Base-by-base conservation (phyloP, 2,113 vertebrate genomes). In the Pterocles gutturalis region DNA sequence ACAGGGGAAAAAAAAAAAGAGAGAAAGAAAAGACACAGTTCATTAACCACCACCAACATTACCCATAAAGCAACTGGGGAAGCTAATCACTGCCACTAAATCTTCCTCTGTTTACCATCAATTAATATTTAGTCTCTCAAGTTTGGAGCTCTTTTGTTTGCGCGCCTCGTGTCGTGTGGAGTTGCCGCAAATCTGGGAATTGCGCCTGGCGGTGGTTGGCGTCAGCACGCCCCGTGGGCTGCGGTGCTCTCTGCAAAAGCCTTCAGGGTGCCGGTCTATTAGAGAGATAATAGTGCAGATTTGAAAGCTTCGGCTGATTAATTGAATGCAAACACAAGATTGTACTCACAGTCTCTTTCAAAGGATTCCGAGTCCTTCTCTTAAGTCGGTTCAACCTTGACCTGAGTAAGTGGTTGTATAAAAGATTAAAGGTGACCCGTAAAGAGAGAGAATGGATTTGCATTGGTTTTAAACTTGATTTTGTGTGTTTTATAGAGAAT, bases 241-340 rank as follows among this genome's bases (percentile, higher is more conserved):
- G 0, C 1, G n/a, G 25, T 54, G 83, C 65, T 87, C 4, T 5
- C 71, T 77, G 80, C 76, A 43, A 51, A 80, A 95, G 77, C 96
- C 92, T 91, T 87, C 83, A 46, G 91, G 92, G 95, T 64, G 65
- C 77, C 1, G 2, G 26, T 82, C 91, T 94, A 89, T 84, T 96
- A 95, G 79, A 82, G 94, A 96, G 94, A 89, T 97, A 95, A 96
- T 95, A 92, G 65, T 43, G 7, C 15, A 95, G 97, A 95, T 96
- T 83, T 71, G 83, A 93, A 89, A 95, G 94, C 94, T 95, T 89
- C 36, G 9, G 81, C 78, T 89, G 94, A 93, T 95, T 97, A 95
- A 94, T 97, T 96, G 96, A 97, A 96, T 96, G 94, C 94, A 96
- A 93, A 95, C 92, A 95, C 66, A 57, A 87, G 92, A 85, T 84